phyloP scores from a whole-genome alignment of 2,113 vertebrate species.

The Pheucticus melanocephalus region DNA sequence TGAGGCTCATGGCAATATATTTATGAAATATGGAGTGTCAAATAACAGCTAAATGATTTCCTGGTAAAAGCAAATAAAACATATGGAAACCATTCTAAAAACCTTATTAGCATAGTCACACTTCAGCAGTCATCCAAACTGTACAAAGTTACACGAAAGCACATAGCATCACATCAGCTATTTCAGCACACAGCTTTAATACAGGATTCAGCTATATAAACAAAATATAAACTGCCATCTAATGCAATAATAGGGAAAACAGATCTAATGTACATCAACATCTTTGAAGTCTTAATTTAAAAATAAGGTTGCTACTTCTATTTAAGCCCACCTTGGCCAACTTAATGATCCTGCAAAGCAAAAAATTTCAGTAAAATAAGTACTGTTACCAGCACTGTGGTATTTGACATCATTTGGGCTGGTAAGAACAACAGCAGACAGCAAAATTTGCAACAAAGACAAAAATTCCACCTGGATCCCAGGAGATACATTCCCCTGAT shows the following conservation, averaged over 20 bases:
- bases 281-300: not conserved
- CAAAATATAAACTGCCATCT: not conserved
- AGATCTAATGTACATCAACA: too few species aligned
- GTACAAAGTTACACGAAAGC: not conserved
- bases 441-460: not conserved
- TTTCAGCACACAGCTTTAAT: not conserved
- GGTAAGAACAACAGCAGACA: not conserved
- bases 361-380: not conserved
- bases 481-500: not conserved
- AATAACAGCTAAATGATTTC: not conserved
- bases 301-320: not conserved
- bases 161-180: not conserved
- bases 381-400: not conserved
- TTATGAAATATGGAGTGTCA: not conserved
- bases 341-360: not conserved
- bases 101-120: not conserved
- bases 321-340: not conserved
- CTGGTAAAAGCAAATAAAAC: not conserved
- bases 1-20: not conserved
- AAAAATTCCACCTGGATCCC: not conserved
- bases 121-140: not conserved
- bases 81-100: not conserved
- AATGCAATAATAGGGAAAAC: not conserved
- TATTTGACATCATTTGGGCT: not conserved
- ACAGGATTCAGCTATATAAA: not conserved